Evolutionary conservation across 2,888 invertebrate genomes (phyloP), one percentile per base, ranked within the genome.

Genomic region (Congeria kusceri): DNA sequence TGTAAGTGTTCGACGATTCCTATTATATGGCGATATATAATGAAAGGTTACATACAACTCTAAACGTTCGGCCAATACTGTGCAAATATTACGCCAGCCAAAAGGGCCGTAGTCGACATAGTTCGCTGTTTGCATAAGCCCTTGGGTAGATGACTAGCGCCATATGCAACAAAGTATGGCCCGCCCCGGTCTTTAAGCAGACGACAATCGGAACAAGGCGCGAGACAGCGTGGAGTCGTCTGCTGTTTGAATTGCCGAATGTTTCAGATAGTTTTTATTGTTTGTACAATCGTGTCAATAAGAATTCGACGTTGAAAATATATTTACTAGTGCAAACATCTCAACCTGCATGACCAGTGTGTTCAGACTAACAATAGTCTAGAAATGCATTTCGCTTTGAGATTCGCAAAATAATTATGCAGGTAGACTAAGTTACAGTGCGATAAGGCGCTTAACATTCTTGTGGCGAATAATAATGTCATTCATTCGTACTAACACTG

Each of bases 31-130:
- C 29, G 44, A 32, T 39, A 65, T 49, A 65, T 79, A 79, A 79
- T 79, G 57, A 74, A 49, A 53, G 74, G 74, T 61, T 70, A 46
- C 25, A 27, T 56, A 73, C 57, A n/a, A 39, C 18, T 27, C n/a
- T 58, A 39, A 62, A 49, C 56, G 64, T 63, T 70, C 66, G 57
- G 39, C 25, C n/a, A 23, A 32, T 47, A 62, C 67, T 74, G 67
- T 56, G 46, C 57, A 74, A 74, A 70, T 70, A 79, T 29, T 58
- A 18, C 56, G 58, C 70, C 74, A 70, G 78, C 74, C 67, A 79
- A 79, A 79, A 70, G 78, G 67, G 65, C 69, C 70, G 70, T 70
- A n/a, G 61, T 70, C 61, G 69, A 32, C 70, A 49, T 28, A 25
- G 23, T 28, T 39, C 29, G 47, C 46, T 79, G 61, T 79, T 79